These are phyloP conservation scores for Thymelicus lineola DNA, from an alignment of 2,888 invertebrate species.

Conservation along the genomic window DNA sequence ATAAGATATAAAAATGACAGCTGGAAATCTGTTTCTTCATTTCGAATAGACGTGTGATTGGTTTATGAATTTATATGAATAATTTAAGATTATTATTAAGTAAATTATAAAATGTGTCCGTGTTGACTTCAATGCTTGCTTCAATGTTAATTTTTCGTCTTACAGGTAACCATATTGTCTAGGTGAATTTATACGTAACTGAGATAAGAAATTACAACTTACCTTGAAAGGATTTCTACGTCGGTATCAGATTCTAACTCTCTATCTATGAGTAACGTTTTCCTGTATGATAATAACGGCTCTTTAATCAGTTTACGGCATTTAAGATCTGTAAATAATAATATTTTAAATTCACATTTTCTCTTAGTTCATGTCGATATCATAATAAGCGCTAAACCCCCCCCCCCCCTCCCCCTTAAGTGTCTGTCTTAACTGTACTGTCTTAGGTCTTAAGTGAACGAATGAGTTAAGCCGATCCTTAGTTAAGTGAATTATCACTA, in stretches of 20 bases:
- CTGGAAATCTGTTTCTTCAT: not conserved
- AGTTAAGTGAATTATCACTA: no score
- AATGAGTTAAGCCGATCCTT: no score
- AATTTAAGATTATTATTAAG: not conserved
- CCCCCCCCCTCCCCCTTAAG: no score
- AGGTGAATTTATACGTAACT: not conserved
- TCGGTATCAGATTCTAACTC: conserved; percentile 77
- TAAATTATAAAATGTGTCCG: not conserved
- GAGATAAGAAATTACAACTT: conserved; percentile 33
- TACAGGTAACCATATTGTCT: not conserved
- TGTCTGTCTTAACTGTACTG: no score
- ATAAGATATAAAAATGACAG: not conserved
- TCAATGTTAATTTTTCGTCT: not conserved
- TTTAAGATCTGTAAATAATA: conserved; percentile 47
- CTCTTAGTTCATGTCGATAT: no score
- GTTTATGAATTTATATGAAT: not conserved
- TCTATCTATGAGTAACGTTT: conserved; percentile 64
- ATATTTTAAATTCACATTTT: not conserved
- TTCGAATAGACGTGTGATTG: not conserved
- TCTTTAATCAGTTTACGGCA: conserved; percentile 55
- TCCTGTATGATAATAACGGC: conserved; percentile 67
- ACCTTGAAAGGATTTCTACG: conserved; percentile 70
- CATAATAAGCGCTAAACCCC: no score
- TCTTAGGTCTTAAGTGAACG: no score
- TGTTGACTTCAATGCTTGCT: not conserved